Percentiles rank a stretch among this genome's conserved stretches.
Evolutionary conservation across 2,113 vertebrate genomes (phyloP).

Genomic region (Corapipo altera): DNA sequence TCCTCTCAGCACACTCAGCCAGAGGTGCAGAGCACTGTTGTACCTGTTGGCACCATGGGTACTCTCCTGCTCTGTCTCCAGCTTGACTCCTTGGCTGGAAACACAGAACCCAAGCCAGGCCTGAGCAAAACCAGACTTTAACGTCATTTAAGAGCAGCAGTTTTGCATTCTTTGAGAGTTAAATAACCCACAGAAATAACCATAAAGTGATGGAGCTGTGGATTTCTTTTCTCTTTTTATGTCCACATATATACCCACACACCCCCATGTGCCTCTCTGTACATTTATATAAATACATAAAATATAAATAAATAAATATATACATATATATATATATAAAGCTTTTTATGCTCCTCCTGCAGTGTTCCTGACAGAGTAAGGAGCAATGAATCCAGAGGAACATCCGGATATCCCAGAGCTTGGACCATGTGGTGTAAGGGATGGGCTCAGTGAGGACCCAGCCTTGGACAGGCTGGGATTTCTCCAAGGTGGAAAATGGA

Average conservation of each 20-base stretch:
- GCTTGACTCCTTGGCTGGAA: neutral
- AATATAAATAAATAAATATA: neutral
- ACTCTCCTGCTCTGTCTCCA: neutral
- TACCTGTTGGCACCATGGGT: neutral
- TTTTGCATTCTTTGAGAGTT: slow-evolving; percentile 62
- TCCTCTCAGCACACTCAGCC: neutral
- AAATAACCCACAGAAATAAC: slow-evolving; percentile 63
- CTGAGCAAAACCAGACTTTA: slow-evolving; percentile 58
- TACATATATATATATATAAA: neutral
- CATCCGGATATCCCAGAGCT: neutral
- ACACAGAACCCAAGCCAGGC: neutral
- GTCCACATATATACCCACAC: neutral
- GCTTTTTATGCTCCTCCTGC: neutral
- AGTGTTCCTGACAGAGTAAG: neutral
- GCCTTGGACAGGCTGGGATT: neutral
- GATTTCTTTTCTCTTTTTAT: neutral
- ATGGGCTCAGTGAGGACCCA: neutral
- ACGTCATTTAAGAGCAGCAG: neutral
- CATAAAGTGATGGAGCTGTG: slow-evolving; percentile 20
- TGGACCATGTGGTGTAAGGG: rapidly evolving
- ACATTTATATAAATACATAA: rapidly evolving
- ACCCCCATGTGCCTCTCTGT: neutral
- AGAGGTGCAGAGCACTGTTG: neutral
- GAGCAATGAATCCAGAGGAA: neutral
- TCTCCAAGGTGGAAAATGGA: neutral